phyloP scores from a whole-genome alignment of 2,888 invertebrate species.

The Himalopsyche anomala region DNA sequence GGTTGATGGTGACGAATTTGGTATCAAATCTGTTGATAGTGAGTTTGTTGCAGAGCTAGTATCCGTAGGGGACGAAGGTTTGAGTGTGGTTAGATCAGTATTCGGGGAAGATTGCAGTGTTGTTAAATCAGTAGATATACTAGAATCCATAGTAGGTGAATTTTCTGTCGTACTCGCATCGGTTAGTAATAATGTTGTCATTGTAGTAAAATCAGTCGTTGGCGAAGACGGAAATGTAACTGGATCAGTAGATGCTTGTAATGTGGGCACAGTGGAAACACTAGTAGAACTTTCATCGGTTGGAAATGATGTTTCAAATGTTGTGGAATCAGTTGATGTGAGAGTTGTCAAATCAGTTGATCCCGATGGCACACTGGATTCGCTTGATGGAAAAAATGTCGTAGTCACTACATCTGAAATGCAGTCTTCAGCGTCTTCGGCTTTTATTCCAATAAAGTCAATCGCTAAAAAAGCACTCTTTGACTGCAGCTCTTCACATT shows the following conservation, averaged over 20 bases:
- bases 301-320: background rate
- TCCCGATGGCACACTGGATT: background rate
- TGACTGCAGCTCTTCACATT: slow-evolving; percentile 24
- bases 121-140: no score
- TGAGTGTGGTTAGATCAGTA: no score
- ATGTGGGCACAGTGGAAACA: background rate
- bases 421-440: slow-evolving; percentile 28
- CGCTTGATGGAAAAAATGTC: background rate
- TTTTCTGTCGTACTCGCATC: no score
- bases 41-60: no score
- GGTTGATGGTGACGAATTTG: no score
- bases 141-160: no score
- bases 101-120: no score
- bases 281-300: background rate
- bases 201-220: background rate
- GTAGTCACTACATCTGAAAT: background rate
- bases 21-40: no score
- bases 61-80: no score
- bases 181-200: background rate
- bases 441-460: slow-evolving; percentile 41
- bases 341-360: background rate
- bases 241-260: no score
- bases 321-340: background rate
- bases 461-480: slow-evolving; percentile 39
- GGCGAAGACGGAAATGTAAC: background rate